A percentile compares a stretch with the other conserved stretches of the same genome.
Conservation (phyloP, 2,888 invertebrate genomes). For the Petrophora chlorosata region DNA sequence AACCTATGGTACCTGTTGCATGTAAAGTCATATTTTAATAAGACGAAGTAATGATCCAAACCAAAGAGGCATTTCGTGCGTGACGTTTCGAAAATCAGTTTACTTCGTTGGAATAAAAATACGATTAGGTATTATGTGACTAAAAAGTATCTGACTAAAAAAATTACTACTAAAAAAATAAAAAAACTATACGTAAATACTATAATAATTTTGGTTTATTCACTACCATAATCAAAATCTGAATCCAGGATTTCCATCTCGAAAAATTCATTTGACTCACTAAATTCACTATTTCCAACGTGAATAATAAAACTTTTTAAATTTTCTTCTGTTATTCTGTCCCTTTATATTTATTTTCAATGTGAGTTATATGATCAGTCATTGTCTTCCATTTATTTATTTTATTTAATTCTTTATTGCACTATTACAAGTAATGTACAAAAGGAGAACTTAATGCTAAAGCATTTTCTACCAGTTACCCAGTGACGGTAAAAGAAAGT, state of each 20-base stretch:
- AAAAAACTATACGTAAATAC: too few species aligned
- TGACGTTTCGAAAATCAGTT: not conserved
- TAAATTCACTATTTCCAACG: not conserved
- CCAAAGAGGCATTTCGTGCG: not conserved
- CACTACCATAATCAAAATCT: conserved; percentile 1
- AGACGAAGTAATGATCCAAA: not conserved
- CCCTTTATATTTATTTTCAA: not conserved
- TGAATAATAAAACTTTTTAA: not conserved
- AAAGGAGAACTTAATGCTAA: too few species aligned
- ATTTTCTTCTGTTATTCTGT: not conserved
- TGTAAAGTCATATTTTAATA: not conserved
- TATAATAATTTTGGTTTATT: not conserved
- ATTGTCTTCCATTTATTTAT: not conserved
- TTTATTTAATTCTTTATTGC: too few species aligned
- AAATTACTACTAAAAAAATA: too few species aligned
- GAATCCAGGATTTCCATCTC: not conserved
- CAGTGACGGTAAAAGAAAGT: too few species aligned
- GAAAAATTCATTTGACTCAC: not conserved
- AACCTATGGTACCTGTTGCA: not conserved
- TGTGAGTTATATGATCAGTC: not conserved
- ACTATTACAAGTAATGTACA: too few species aligned
- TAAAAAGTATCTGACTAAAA: not conserved
- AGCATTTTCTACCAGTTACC: too few species aligned
- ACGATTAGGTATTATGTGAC: not conserved
- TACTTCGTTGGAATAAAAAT: not conserved